A percentile compares a stretch with the other conserved stretches of the same genome.
Evolutionary conservation across 2,113 vertebrate genomes (phyloP).

Genomic region (Macheiramphus alcinus): DNA sequence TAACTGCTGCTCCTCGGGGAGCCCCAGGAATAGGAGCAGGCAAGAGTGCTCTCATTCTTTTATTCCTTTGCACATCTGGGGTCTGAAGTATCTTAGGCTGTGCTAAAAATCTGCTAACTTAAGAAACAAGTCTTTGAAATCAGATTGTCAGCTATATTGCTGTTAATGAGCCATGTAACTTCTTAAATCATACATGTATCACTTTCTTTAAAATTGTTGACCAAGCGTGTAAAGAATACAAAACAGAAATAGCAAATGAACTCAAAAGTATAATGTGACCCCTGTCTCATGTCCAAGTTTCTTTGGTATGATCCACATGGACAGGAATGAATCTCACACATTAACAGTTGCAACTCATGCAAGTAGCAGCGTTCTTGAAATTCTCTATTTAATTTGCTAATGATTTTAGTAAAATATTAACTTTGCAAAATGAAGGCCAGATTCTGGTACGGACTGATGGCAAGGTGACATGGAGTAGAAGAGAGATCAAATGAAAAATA

Average conservation of each 20-base stretch:
- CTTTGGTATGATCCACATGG: neutral
- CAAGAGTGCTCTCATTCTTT: slow-evolving; percentile 33
- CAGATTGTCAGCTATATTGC: neutral
- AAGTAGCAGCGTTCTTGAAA: neutral
- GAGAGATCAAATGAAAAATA: neutral
- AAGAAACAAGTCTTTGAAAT: neutral
- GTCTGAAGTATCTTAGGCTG: slow-evolving; percentile 12
- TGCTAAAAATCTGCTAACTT: slow-evolving; percentile 49
- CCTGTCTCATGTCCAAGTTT: neutral
- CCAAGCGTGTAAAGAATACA: neutral
- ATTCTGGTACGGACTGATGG: neutral
- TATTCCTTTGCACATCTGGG: slow-evolving; percentile 37
- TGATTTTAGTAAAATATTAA: neutral
- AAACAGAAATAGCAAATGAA: slow-evolving; percentile 20
- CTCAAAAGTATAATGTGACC: neutral
- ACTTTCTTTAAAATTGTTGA: slow-evolving; percentile 30
- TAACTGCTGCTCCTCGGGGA: slow-evolving; percentile 41
- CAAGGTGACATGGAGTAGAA: neutral
- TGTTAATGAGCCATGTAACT: slow-evolving; percentile 39
- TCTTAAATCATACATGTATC: slow-evolving; percentile 12
- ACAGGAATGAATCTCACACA: neutral
- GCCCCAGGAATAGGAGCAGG: slow-evolving; percentile 35
- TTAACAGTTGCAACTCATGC: neutral
- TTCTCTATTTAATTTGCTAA: neutral
- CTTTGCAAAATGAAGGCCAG: neutral